These are phyloP conservation scores for Panagrolaimus sp. DNA, from an alignment of 1,140 invertebrate species.

Conservation along the genomic window DNA sequence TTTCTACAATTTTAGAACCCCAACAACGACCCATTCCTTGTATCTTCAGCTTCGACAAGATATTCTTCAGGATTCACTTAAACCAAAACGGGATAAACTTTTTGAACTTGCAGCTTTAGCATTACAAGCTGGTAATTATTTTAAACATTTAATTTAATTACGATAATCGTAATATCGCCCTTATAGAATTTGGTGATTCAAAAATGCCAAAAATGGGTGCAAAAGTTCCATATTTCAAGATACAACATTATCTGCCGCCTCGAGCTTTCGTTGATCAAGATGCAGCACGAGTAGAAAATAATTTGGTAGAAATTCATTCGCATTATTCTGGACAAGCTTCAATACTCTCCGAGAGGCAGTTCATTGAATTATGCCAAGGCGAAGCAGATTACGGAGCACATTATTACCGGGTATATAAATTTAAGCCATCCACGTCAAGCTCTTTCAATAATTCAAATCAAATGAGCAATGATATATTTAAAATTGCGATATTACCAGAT, in stretches of 20 bases:
- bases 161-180: too few species aligned
- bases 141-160: too few species aligned
- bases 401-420: constrained; percentile 59
- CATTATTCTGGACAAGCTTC: constrained; percentile 33
- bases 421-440: constrained; percentile 18
- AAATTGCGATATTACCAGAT: constrained; percentile 59
- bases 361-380: constrained; percentile 51
- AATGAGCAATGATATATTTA: constrained; percentile 42
- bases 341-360: constrained; percentile 40
- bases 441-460: not conserved
- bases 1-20: constrained; percentile 51
- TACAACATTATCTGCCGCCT: constrained; percentile 60
- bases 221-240: constrained; percentile 57
- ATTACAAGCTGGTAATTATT: constrained; percentile 52
- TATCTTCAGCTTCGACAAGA: constrained; percentile 62
- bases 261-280: constrained; percentile 19
- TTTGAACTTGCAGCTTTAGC: constrained; percentile 59
- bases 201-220: constrained; percentile 38
- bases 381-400: constrained; percentile 61
- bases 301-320: constrained; percentile 35
- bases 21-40: constrained; percentile 59
- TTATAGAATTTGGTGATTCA: constrained; percentile 59
- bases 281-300: constrained; percentile 15
- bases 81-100: constrained; percentile 54
- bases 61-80: constrained; percentile 60